A percentile compares a stretch with the other conserved stretches of the same genome.
These are phyloP conservation scores for Eospalax fontanierii DNA, from an alignment of 2,797 vertebrate species.

Conservation along the genomic window DNA sequence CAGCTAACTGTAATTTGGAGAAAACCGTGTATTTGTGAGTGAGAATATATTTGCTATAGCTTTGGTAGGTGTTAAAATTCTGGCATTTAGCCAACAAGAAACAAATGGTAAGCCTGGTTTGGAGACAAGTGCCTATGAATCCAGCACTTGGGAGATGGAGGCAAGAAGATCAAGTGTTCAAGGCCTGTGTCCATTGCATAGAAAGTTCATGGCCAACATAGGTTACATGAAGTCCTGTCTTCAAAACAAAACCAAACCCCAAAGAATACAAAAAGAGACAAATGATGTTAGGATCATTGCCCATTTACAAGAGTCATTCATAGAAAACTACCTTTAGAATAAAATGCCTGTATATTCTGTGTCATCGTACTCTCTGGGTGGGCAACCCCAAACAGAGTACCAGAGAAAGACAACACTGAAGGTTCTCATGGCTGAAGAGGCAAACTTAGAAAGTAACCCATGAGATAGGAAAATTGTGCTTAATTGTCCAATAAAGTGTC, in stretches of 20 bases:
- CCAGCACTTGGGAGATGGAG: neutral
- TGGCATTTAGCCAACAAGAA: slow-evolving; percentile 11
- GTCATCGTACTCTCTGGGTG: neutral
- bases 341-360: neutral
- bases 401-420: neutral
- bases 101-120: neutral
- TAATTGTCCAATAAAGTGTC: neutral
- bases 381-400: neutral
- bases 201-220: neutral
- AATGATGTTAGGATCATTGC: neutral
- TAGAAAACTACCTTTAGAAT: neutral
- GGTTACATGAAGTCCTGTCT: too few species aligned
- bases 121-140: neutral
- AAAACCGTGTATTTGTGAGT: slow-evolving; percentile 5
- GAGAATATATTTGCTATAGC: slow-evolving; percentile 11
- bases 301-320: neutral
- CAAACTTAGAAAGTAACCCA: slow-evolving; percentile 11
- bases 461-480: neutral
- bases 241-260: too few species aligned
- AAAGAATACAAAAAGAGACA: neutral
- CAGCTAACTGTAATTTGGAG: neutral
- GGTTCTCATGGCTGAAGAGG: neutral
- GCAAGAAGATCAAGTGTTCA: neutral
- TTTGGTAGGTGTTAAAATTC: neutral
- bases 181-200: neutral